Conservation (phyloP, 1,140 invertebrate species). For the Camponotus floridanus region DNA sequence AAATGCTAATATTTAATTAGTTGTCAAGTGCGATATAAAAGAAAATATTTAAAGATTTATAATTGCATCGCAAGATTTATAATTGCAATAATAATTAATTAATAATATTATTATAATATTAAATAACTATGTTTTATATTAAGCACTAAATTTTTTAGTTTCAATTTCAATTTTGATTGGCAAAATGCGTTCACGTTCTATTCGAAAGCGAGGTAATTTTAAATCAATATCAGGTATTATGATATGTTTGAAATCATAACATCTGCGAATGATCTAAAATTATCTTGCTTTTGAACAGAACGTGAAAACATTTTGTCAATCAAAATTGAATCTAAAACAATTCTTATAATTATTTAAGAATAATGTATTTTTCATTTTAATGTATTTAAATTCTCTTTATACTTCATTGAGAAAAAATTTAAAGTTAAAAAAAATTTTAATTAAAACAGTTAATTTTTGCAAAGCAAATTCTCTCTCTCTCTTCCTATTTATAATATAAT, state of each 20-base stretch:
- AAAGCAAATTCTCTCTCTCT: no score
- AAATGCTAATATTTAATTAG: background rate
- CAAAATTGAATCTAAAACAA: background rate
- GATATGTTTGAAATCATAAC: background rate
- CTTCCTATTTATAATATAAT: background rate
- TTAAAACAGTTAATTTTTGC: background rate
- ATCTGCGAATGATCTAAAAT: background rate
- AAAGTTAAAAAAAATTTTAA: background rate
- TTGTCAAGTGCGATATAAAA: no score
- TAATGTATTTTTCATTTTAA: background rate
- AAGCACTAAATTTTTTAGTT: background rate
- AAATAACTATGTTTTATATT: no score
- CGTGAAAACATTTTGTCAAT: background rate
- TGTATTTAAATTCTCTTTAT: background rate
- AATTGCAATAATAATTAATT: background rate
- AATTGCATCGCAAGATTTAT: background rate
- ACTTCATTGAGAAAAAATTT: background rate
- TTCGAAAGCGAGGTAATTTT: background rate
- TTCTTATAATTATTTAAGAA: background rate
- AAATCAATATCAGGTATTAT: background rate
- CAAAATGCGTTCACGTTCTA: background rate
- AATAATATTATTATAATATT: background rate
- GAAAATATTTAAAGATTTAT: background rate
- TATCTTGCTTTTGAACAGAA: background rate
- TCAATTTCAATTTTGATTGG: background rate